Evolutionary conservation across 2,797 vertebrate genomes (phyloP).

Genomic region (Lacerta viridis): DNA sequence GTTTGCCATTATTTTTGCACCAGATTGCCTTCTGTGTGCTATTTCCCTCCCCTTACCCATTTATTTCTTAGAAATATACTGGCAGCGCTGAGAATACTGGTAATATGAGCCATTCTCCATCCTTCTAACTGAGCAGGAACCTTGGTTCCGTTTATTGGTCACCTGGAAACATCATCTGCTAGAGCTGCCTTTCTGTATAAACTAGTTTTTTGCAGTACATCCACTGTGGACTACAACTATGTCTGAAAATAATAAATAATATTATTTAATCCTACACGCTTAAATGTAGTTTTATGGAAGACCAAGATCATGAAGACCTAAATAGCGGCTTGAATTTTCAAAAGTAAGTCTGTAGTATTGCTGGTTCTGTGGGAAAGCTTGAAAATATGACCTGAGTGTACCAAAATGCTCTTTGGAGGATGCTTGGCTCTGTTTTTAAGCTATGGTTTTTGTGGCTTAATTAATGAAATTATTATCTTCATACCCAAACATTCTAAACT

Average conservation of each 20-base stretch:
- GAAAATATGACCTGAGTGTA: slow-evolving; percentile 42
- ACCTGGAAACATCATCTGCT: neutral
- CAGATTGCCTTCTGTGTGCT: neutral
- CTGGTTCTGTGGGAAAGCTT: neutral
- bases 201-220: neutral
- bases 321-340: slow-evolving; percentile 34
- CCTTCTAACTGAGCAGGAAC: neutral
- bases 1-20: neutral
- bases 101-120: neutral
- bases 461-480: neutral
- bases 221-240: neutral
- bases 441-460: neutral
- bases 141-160: neutral
- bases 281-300: slow-evolving; percentile 47
- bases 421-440: neutral
- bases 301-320: slow-evolving; percentile 38
- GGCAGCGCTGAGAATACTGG: neutral
- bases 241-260: slow-evolving; percentile 4
- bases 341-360: slow-evolving; percentile 36
- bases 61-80: slow-evolving; percentile 26
- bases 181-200: slow-evolving; percentile 12
- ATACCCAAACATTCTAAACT: slow-evolving; percentile 1
- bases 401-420: neutral
- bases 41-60: neutral
- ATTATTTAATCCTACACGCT: slow-evolving; percentile 5